These are phyloP conservation scores for Zoroaster sp. DNA, from an alignment of 53 echinoderm and acorn worm genomes.

Conservation along the genomic window DNA sequence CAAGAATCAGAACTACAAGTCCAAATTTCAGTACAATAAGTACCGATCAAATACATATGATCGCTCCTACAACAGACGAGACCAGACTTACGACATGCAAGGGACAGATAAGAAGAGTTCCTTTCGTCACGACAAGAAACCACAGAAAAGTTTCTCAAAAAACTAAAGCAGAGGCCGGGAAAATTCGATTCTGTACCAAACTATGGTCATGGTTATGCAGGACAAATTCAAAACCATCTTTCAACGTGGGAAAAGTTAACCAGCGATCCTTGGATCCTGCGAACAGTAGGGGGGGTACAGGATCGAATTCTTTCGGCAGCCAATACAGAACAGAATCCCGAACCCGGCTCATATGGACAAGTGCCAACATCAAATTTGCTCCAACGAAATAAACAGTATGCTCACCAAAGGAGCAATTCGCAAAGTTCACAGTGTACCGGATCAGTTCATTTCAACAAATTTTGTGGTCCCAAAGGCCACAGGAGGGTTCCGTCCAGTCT, in stretches of 20 bases:
- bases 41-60: neutral
- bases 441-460: conserved; percentile 48
- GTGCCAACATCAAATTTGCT: neutral
- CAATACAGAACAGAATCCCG: conserved; percentile 30
- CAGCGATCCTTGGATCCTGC: conserved; percentile 32
- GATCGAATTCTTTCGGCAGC: conserved; percentile 6
- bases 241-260: conserved; percentile 29
- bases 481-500: conserved; percentile 46
- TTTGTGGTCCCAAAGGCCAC: conserved; percentile 56
- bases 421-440: neutral
- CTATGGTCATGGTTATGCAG: conserved; percentile 30
- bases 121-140: conserved; percentile 16
- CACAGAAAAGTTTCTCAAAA: neutral
- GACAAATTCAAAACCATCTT: conserved; percentile 17
- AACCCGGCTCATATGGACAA: conserved; percentile 1
- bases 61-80: neutral
- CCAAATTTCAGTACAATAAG: neutral
- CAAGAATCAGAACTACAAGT: neutral
- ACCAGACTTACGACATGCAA: neutral
- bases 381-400: conserved; percentile 49
- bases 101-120: conserved; percentile 3
- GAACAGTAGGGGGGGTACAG: conserved; percentile 48
- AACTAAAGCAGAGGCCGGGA: no score
- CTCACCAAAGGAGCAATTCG: conserved; percentile 42
- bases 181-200: conserved; percentile 41